These are phyloP conservation scores for Apamea anceps DNA, from an alignment of 2,888 invertebrate genomes.

Conservation along the genomic window DNA sequence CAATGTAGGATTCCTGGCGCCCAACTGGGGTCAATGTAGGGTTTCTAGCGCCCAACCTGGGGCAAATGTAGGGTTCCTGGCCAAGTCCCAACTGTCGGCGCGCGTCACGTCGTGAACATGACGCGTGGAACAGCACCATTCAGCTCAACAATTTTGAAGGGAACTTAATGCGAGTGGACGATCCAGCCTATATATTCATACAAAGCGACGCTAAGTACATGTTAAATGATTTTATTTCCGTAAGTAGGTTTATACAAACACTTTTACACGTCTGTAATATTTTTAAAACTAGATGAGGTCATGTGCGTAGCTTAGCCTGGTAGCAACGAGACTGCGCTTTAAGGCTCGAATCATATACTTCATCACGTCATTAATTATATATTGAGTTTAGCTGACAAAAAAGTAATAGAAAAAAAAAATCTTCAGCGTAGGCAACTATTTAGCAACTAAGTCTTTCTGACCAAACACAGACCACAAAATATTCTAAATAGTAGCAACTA, in stretches of 20 bases:
- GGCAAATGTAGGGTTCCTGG: no score
- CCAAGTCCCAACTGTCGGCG: no score
- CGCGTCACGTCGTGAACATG: no score
- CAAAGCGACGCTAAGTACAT: neutral
- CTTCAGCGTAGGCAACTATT: constrained; percentile 17
- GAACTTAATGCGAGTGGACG: neutral
- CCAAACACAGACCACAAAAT: constrained; percentile 46
- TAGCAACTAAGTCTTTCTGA: constrained; percentile 34
- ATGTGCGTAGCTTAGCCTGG: neutral
- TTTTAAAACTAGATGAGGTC: neutral
- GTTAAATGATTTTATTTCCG: neutral
- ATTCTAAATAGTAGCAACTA: constrained; percentile 17
- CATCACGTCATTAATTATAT: neutral
- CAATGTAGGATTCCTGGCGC: no score
- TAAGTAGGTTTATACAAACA: neutral
- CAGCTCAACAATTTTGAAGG: no score
- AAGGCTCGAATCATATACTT: neutral
- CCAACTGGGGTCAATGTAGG: no score
- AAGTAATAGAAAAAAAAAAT: constrained; percentile 9
- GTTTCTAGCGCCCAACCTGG: no score
- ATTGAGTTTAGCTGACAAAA: neutral
- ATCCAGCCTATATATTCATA: neutral
- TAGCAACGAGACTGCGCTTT: neutral
- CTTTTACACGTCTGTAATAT: neutral
- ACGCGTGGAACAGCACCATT: no score